Conservation (phyloP, 2,888 invertebrate genomes). For the Lumbricus terrestris region DNA sequence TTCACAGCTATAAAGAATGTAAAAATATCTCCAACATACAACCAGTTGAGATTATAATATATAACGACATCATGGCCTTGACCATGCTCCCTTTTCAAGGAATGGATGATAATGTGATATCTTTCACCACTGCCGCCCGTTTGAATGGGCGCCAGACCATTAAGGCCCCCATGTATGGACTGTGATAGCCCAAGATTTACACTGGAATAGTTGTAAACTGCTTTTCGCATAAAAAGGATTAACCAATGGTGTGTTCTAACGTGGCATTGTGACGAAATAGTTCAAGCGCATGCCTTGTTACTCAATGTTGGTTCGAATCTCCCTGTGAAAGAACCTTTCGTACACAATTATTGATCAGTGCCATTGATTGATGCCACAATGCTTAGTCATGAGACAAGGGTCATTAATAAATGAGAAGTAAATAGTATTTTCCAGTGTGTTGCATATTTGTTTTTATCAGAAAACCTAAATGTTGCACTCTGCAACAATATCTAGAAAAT, state of each 20-base stretch:
- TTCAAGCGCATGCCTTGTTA: not conserved
- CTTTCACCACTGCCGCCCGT: too few species aligned
- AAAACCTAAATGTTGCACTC: not conserved
- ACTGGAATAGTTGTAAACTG: not conserved
- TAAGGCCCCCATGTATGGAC: too few species aligned
- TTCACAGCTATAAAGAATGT: too few species aligned
- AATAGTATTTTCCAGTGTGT: not conserved
- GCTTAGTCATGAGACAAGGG: not conserved
- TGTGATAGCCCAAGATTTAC: too few species aligned
- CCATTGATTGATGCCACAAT: not conserved
- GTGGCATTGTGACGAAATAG: not conserved
- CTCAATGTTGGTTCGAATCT: not conserved
- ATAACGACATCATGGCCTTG: too few species aligned
- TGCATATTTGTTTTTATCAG: not conserved
- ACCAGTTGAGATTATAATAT: too few species aligned
- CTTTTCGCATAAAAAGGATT: not conserved
- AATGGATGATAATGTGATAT: too few species aligned
- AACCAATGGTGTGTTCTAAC: not conserved
- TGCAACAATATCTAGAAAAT: not conserved
- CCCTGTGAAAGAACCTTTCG: not conserved
- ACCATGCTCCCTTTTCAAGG: too few species aligned
- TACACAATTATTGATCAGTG: not conserved
- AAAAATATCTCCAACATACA: too few species aligned
- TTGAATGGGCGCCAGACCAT: too few species aligned
- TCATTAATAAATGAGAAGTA: not conserved